Base-by-base conservation (phyloP, 2,888 invertebrate genomes). In the Drosophila emarginata region DNA sequence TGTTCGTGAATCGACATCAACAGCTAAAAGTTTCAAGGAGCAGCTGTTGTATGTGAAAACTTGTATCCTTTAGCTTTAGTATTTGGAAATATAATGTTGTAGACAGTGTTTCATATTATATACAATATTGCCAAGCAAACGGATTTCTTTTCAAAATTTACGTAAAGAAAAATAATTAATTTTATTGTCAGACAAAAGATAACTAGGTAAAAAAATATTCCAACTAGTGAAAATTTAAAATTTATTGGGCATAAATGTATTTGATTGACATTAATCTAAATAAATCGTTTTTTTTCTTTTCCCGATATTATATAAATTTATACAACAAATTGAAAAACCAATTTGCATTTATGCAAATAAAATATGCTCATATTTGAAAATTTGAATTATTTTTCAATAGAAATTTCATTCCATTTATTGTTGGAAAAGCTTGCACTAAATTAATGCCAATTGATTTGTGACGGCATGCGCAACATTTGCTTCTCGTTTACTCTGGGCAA, bases 391-490 rank as follows among this genome's bases (percentile, higher is more conserved):
- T 21, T 45, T 21, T 45, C 21, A 45, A 45, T 45, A 21, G 45
- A 45, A 18, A 21, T 12, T 45, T 18, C 45, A 45, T 45, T 45
- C 4, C 12, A 45, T 45, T 45, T 45, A 45, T 45, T 45, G 21
- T 45, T 45, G 45, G 11, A 45, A 45, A 45, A 45, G 21, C 56
- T 61, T 54, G 59, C 64, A 64, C 64, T 74, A 65, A 76, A 76
- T 77, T 77, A 74, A 76, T 64, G 67, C 61, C 74, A 79, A 84
- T 86, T 86, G 87, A 86, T 80, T 83, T 78, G 78, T 75, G 77
- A 70, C 69, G 68, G 65, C 72, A 64, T 68, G 63, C 28, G 58
- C 57, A 32, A 65, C 63, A 70, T 76, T 75, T 69, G 36, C 57
- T 66, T 51, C 63, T 66, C 70, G 60, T 72, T 79, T 67, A 54